These are phyloP conservation scores for Arenaria interpres DNA, from an alignment of 2,113 vertebrate genomes.

Conservation along the genomic window DNA sequence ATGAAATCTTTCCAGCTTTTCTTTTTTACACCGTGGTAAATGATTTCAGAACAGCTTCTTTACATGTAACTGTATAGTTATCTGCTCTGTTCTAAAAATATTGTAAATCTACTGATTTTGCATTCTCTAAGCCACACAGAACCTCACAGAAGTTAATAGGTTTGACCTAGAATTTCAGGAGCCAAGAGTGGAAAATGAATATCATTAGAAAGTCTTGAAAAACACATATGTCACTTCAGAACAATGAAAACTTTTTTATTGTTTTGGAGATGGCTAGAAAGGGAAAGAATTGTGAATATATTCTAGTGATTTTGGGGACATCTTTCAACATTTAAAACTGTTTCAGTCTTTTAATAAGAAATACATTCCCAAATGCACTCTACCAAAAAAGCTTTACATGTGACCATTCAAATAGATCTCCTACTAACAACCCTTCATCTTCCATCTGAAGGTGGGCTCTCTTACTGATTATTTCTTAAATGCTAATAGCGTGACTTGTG, in stretches of 20 bases:
- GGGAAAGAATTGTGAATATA: not conserved
- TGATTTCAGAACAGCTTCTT: not conserved
- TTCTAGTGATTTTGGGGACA: not conserved
- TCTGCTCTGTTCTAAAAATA: not conserved
- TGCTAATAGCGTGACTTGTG: not conserved
- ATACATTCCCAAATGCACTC: not conserved
- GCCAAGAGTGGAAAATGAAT: conserved; percentile 16
- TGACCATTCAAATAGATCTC: not conserved
- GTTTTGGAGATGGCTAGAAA: not conserved
- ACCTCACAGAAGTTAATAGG: conserved; percentile 35
- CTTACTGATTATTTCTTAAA: not conserved
- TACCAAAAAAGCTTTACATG: not conserved
- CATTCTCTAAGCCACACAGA: not conserved
- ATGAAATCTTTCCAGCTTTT: not conserved
- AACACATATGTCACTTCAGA: conserved; percentile 12
- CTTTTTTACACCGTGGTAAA: not conserved
- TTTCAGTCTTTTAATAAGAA: not conserved
- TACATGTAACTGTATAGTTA: not conserved
- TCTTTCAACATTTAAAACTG: not conserved
- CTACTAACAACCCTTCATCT: not conserved
- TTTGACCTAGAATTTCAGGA: conserved; percentile 53
- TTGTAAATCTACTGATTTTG: conserved; percentile 10
- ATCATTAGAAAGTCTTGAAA: conserved; percentile 20
- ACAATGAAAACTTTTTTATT: conserved; percentile 17
- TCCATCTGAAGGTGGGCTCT: not conserved